Percentiles rank a stretch among this genome's conserved stretches.
These are phyloP conservation scores for Pseudomyrmex concolor DNA, from an alignment of 1,140 invertebrate genomes.

Conservation along the genomic window DNA sequence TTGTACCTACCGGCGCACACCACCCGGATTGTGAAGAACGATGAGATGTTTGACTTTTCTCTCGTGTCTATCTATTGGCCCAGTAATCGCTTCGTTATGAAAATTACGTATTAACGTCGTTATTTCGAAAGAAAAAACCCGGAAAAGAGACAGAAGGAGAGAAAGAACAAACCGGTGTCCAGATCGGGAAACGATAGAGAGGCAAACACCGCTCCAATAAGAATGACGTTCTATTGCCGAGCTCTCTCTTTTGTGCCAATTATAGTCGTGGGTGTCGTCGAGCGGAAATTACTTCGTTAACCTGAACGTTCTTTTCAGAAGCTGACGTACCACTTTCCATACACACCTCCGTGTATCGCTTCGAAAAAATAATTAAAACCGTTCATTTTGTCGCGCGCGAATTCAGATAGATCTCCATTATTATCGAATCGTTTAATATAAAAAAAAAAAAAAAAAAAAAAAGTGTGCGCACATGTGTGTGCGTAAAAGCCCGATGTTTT, in stretches of 20 bases:
- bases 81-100: slow-evolving; percentile 28
- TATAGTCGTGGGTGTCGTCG: slow-evolving; percentile 57
- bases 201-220: slow-evolving; percentile 45
- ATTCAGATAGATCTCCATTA: slow-evolving; percentile 9
- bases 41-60: slow-evolving; percentile 11
- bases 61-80: slow-evolving; percentile 3
- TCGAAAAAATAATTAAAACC: slow-evolving; percentile 69
- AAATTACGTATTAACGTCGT: slow-evolving; percentile 66
- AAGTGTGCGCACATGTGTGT: background rate
- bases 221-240: slow-evolving; percentile 50
- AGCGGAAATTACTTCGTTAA: slow-evolving; percentile 73
- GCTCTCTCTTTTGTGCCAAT: slow-evolving; percentile 68
- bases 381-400: slow-evolving; percentile 19
- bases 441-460: background rate
- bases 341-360: background rate
- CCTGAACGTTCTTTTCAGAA: slow-evolving; percentile 54
- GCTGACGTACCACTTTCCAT: background rate
- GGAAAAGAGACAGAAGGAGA: background rate
- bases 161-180: background rate
- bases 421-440: background rate
- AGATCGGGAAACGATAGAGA: background rate
- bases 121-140: background rate
- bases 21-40: too few relatives aligned
- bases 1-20: slow-evolving; percentile 35
- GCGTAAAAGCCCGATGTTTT: background rate